Percentiles rank a stretch among this genome's conserved stretches.
phyloP scores from a whole-genome alignment of 2,888 invertebrate species.

The Cryptosula pallasiana region DNA sequence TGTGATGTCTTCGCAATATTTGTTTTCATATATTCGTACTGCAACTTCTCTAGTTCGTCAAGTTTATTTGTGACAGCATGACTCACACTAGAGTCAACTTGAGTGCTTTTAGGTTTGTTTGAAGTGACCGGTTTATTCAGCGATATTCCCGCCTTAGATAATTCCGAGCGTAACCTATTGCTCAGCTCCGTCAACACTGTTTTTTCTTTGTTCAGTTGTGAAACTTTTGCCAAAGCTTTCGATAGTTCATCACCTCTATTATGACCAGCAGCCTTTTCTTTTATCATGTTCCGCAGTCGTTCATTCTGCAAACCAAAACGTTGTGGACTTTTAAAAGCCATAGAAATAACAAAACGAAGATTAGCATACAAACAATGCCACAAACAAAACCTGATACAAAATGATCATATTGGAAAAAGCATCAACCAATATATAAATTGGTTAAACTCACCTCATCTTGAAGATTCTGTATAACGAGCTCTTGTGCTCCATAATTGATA shows the following conservation, averaged over 20 bases:
- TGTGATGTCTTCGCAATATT: background rate
- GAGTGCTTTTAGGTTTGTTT: background rate
- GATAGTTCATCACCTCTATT: background rate
- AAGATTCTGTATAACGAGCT: conserved; percentile 50
- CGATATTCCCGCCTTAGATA: conserved; percentile 36
- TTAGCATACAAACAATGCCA: background rate
- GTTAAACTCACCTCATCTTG: conserved; percentile 44
- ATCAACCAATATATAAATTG: too few relatives aligned
- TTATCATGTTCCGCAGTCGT: conserved; percentile 24
- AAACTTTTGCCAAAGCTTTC: conserved; percentile 43
- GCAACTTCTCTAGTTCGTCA: conserved; percentile 44
- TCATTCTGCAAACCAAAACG: background rate
- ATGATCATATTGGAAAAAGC: background rate
- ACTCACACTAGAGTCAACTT: conserved; percentile 17
- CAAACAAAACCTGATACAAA: background rate
- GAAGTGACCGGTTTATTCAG: background rate
- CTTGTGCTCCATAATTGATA: conserved; percentile 50
- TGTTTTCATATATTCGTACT: conserved; percentile 46
- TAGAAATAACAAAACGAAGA: background rate
- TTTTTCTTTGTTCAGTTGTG: conserved; percentile 45
- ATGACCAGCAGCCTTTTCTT: background rate
- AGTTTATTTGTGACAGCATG: conserved; percentile 37
- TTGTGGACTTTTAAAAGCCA: background rate
- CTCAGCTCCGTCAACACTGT: conserved; percentile 49
- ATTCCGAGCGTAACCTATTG: conserved; percentile 45